A percentile compares a stretch with the other conserved stretches of the same genome.
These are phyloP conservation scores for Crenichthys baileyi DNA, from an alignment of 2,797 vertebrate genomes.

Conservation along the genomic window DNA sequence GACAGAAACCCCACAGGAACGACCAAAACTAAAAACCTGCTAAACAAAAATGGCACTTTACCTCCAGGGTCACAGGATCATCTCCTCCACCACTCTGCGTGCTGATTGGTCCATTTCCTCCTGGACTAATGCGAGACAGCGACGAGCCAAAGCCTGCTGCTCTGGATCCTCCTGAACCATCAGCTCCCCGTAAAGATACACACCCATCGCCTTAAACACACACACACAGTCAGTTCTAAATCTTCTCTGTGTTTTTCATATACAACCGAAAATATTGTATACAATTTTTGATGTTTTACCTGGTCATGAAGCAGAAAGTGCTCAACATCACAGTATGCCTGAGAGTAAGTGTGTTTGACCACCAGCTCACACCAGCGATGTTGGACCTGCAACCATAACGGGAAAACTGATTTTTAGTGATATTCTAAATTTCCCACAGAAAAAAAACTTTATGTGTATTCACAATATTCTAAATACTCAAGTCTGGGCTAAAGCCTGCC, in stretches of 20 bases:
- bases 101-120: conserved; percentile 90
- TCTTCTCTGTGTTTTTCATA: background rate
- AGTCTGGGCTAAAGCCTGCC: no score
- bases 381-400: conserved; percentile 81
- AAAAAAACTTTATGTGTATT: background rate
- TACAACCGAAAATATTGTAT: background rate
- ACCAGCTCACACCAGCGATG: conserved; percentile 98
- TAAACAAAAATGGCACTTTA: conserved; percentile 30
- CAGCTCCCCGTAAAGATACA: conserved; percentile 96
- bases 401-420: background rate
- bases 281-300: conserved; percentile 67
- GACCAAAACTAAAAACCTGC: background rate
- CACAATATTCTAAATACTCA: background rate
- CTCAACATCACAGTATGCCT: conserved; percentile 87
- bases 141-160: conserved; percentile 89
- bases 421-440: background rate
- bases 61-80: conserved; percentile 86
- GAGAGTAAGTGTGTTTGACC: conserved; percentile 85
- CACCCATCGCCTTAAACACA: conserved; percentile 91
- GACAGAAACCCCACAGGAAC: background rate
- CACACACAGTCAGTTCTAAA: background rate
- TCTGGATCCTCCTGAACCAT: conserved; percentile 91
- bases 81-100: conserved; percentile 89
- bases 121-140: conserved; percentile 83
- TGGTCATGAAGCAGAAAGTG: conserved; percentile 90